Base-by-base conservation (phyloP, 2,113 vertebrate genomes). In the Hepsetus odoe region DNA sequence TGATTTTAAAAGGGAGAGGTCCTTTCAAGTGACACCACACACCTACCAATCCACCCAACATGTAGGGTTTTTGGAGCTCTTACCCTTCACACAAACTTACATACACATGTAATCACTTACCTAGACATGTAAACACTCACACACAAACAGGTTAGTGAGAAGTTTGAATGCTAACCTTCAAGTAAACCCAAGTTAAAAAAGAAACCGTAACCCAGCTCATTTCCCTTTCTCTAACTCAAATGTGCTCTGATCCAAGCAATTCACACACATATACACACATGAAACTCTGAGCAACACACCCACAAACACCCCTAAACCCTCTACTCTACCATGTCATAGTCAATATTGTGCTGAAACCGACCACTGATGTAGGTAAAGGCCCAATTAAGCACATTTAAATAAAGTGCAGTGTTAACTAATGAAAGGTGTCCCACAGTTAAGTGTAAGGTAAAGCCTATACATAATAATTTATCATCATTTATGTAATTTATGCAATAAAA, bases 111-210 rank as follows among this genome's bases (percentile, higher is more conserved):
- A 68, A 46, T 26, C 58, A 46, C 46, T n/a, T n/a, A n/a, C n/a
- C n/a, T n/a, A 33, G 64, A 65, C 44, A 74, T 24, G 38, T 38
- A 74, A 55, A 76, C 24, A 80, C 35, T 46, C 20, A 76, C 68
- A 61, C 28, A 61, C 13, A 61, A 14, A 59, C 64, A 82, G 77
- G 56, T 74, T 38, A 58, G 71, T 18, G 46, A 56, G 71, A 65
- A 76, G 65, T 75, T 46, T 65, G 74, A 84, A 81, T 38, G 32
- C 62, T 72, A 80, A 78, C 71, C 68, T 22, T 49, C 0, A 2
- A 1, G 30, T 86, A 70, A 61, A 70, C 46, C 40, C 33, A 64
- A 13, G 70, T 67, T 78, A 28, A 59, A 82, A 51, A 55, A 44
- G 22, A 78, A 69, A 20, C 66, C 49, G n/a, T 74, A 49, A 40